Base-by-base conservation (phyloP, 2,113 vertebrate species). In the Lophius piscatorius region DNA sequence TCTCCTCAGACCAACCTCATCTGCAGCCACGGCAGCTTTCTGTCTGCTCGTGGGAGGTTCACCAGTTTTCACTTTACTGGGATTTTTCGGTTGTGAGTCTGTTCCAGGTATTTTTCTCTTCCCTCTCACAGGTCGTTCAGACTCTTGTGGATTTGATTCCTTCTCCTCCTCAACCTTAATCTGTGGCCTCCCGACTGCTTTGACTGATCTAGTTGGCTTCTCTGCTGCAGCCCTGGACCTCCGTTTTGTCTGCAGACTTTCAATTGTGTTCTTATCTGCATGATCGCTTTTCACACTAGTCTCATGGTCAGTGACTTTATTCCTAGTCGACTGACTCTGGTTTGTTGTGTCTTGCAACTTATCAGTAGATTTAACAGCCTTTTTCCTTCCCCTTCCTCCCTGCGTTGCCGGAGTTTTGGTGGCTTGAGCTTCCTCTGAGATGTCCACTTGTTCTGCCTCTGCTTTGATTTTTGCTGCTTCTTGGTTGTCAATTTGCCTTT, bases 1-100 rank as follows among this genome's bases (percentile, higher is more conserved):
- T 4, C 88, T 73, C 5, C 88, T 80, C 9, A 64, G 64, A 0
- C 36, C 63, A 0, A 6, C 12, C 45, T 63, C 51, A 5, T 46
- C 52, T 14, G 39, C 59, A 35, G 51, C 24, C 4, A 1, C 12
- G 0, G 35, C 2, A 2, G 34, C 29, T 33, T 16, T 39, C 23
- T 22, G 48, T 6, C 46, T 2, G 6, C 2, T 4, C 1, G 51
- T 22, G 2, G 9, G 14, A 6, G 6, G 7, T 5, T 39, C 20
- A 3, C 1, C 39, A 0, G 12, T 9, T 57, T 40, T 66, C 2
- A 1, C 33, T 3, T 18, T 21, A 4, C 31, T 35, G 8, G 2
- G 45, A 18, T 6, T 23, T 9, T 46, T 42, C 0, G 9, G 26
- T 17, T 11, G 48, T 10, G 52, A 31, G 13, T 4, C 40, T 21